Percentiles rank a stretch among this genome's conserved stretches.
These are phyloP conservation scores for Melanotaenia boesemani DNA, from an alignment of 2,797 vertebrate species.

Conservation along the genomic window DNA sequence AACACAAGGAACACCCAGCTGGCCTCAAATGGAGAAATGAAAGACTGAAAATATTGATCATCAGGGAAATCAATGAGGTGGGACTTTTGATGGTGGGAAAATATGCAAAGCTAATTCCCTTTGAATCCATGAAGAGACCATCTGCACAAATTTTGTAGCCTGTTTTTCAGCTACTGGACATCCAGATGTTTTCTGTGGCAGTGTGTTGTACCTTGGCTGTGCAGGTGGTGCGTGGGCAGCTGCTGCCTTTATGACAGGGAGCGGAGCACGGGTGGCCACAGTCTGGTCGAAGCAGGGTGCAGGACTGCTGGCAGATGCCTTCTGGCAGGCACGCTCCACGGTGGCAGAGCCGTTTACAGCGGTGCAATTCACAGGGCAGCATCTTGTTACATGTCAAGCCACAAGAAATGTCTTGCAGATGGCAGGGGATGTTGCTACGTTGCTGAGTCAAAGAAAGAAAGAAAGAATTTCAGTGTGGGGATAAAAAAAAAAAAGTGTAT, in stretches of 20 bases:
- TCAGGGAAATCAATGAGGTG: constrained; percentile 8
- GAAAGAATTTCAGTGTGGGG: neutral
- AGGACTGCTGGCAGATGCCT: constrained; percentile 91
- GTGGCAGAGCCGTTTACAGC: constrained; percentile 95
- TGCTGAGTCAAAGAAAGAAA: constrained; percentile 75
- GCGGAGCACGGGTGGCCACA: constrained; percentile 93
- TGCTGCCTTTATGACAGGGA: constrained; percentile 88
- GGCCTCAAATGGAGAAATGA: constrained; percentile 6
- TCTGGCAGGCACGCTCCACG: constrained; percentile 91
- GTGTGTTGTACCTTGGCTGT: constrained; percentile 86
- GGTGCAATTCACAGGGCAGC: constrained; percentile 92
- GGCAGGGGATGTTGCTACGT: constrained; percentile 97
- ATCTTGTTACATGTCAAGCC: constrained; percentile 90
- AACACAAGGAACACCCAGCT: constrained; percentile 14
- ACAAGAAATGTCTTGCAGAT: constrained; percentile 96
- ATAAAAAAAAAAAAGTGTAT: neutral
- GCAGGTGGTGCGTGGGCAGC: constrained; percentile 89
- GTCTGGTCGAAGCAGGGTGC: constrained; percentile 84
- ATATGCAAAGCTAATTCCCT: constrained; percentile 8
- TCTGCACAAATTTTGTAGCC: constrained; percentile 3
- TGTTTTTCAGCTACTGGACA: constrained; percentile 17
- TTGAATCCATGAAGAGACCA: neutral
- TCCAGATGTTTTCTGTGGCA: constrained; percentile 35
- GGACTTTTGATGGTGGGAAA: constrained; percentile 23
- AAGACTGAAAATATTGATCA: constrained; percentile 5